These are phyloP conservation scores for Oryctes rhinoceros DNA, from an alignment of 1,140 invertebrate genomes.

Conservation along the genomic window DNA sequence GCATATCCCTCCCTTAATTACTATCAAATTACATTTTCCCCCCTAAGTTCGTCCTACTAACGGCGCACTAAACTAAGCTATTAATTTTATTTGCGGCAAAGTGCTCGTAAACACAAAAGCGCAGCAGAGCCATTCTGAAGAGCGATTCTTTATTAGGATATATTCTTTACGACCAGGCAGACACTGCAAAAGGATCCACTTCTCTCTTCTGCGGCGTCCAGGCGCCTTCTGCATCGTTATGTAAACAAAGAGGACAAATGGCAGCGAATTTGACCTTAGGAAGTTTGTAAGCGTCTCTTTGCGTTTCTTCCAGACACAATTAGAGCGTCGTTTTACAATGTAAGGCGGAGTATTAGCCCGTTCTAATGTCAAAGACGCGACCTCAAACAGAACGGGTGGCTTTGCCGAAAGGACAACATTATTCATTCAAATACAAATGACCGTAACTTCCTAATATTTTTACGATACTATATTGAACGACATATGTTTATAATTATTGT, in stretches of 20 bases:
- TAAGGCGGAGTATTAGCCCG: background rate
- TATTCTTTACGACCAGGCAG: conserved; percentile 14
- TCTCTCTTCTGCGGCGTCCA: background rate
- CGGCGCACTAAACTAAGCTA: conserved; percentile 6
- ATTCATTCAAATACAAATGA: background rate
- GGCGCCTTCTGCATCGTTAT: conserved; percentile 9
- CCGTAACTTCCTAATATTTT: too few species aligned
- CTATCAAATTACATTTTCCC: conserved; percentile 10
- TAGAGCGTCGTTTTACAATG: background rate
- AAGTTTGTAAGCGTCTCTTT: conserved; percentile 4
- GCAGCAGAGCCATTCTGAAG: conserved; percentile 8
- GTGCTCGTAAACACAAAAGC: conserved; percentile 19
- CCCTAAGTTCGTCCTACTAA: background rate
- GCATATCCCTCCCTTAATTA: background rate
- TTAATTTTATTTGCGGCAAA: conserved; percentile 22
- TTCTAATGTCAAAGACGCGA: background rate
- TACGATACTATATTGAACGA: too few species aligned
- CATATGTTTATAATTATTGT: too few species aligned
- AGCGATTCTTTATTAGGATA: conserved; percentile 18
- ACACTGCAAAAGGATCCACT: background rate
- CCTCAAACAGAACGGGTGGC: background rate
- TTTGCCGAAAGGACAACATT: background rate
- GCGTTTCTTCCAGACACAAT: background rate
- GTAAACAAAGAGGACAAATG: conserved; percentile 8
- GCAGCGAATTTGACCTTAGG: background rate